Evolutionary conservation across 2,113 vertebrate species (phyloP), one percentile per base, ranked within the genome.

Genomic region (Ascaphus truei): DNA sequence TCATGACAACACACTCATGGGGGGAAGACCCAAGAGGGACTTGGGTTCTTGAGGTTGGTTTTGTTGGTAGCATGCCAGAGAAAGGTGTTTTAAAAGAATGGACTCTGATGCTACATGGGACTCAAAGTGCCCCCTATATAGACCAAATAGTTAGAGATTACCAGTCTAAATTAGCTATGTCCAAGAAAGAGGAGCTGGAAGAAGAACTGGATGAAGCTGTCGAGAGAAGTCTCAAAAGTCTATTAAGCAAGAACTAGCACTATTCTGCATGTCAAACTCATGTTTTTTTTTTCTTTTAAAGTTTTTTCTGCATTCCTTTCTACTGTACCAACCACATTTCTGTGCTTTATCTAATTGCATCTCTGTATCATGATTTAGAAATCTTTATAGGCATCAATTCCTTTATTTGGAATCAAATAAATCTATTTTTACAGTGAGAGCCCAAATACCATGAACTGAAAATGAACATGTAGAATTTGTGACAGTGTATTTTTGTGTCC

Each of bases 1-100:
- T 99, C 87, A 99, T 99, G 98, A 99, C 96, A 63, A 97, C 94
- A 23, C 98, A 99, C 81, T 96, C 95, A 2, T 99, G 98, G 98
- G 98, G 97, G 16, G 98, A 99, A 82, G 96, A 99, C 37, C 96
- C 98, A 18, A 87, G 96, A 31, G 98, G 98, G 62, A 93, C 89
- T 76, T 99, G 98, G 98, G 84, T 90, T 48, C 86, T 99, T 57
- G 96, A 99, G 83, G 84, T 96, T 47, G 93, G 95, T 33, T 98
- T 99, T 80, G 86, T 88, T 0, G 91, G 94, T 10, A 86, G 88
- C 0, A 52, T 86, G n/a, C 88, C 90, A 0, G 94, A 98, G 83
- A 90, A 77, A 5, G 98, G 98, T 0, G 78, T 93, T 81, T 88
- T 99, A 60, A 96, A 95, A 73, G 98, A 98, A 80, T 99, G 98